phyloP scores from a whole-genome alignment of 92 coral and sea anemone species.

The Palythoa grandis region DNA sequence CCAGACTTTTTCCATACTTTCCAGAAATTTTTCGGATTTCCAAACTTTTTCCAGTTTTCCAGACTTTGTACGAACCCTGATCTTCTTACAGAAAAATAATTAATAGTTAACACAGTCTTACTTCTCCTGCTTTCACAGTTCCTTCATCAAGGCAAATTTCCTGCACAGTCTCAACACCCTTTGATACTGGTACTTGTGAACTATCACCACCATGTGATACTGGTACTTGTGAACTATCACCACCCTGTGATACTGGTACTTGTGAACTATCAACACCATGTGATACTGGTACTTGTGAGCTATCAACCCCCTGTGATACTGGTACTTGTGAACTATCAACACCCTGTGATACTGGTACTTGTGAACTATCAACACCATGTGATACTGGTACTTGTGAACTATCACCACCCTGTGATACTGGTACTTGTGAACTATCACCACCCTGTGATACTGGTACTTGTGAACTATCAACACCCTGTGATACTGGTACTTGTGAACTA shows the following conservation, averaged over 20 bases:
- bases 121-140: background rate
- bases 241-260: too few species aligned
- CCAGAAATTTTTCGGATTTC: background rate
- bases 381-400: too few species aligned
- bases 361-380: background rate
- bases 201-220: background rate
- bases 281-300: too few species aligned
- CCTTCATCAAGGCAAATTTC: background rate
- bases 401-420: background rate
- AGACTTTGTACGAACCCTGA: background rate
- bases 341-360: background rate
- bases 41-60: background rate
- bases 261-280: too few species aligned
- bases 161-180: background rate
- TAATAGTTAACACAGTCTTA: background rate
- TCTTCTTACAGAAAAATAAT: background rate
- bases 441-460: too few species aligned
- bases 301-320: too few species aligned
- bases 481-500: background rate
- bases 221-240: too few species aligned
- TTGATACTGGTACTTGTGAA: background rate
- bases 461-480: background rate
- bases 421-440: background rate
- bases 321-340: too few species aligned
- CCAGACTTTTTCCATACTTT: background rate